Base-by-base conservation (phyloP, 2,797 vertebrate genomes). In the Falco peregrinus region DNA sequence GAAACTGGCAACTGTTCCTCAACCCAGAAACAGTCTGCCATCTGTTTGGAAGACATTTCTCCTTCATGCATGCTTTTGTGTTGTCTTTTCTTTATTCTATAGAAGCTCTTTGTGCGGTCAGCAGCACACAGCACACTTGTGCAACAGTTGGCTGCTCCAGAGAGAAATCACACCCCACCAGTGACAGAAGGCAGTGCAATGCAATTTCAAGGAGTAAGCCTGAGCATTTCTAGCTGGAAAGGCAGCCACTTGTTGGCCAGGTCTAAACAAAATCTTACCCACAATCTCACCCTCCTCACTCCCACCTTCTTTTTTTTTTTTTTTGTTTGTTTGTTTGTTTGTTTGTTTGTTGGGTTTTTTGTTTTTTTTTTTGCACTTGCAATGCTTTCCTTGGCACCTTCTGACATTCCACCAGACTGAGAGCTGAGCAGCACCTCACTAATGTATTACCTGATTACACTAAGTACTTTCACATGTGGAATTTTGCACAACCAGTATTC, bases 361-460 rank as follows among this genome's bases (percentile, higher is more conserved):
- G 31, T 16, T 18, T 48, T 43, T 16, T 43, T 43, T 37, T 70
- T 50, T 8, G 4, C n/a, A 12, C 22, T 91, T 84, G 17, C 33
- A 79, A 5, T 81, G 83, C 21, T 96, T 94, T 93, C 80, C 64
- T 94, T 95, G 92, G 79, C 76, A 90, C 20, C 29, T 20, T 17
- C 31, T 39, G 59, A 71, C 70, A 90, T 95, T 90, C 84, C 91
- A 54, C 50, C 65, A 78, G 75, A 61, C 86, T 68, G 64, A 89
- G 63, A 96, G 81, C 74, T 33, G 51, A 90, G 65, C 94, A 93
- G 89, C 91, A 95, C 89, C 94, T 97, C 86, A 25, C 89, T 87
- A 91, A 95, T 77, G 67, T 65, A 87, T 89, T 95, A 97, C 90
- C 89, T 96, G 92, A 94, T 90, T 84, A 84, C 35, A 50, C 83